phyloP scores from a whole-genome alignment of 2,888 invertebrate genomes.

The Drosophila melanosoma region DNA sequence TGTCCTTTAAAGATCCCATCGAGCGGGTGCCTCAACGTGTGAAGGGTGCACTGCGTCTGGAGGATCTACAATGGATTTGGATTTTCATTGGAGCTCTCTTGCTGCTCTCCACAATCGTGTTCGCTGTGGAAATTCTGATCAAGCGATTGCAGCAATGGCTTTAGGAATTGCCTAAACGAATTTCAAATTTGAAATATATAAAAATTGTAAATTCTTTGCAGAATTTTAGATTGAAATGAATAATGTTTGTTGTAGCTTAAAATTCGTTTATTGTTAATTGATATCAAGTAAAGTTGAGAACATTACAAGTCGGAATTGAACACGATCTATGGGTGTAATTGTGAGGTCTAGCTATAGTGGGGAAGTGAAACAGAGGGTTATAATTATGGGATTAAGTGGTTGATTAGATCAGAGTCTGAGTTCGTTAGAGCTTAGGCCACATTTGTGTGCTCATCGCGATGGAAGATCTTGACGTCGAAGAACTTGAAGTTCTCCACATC shows the following conservation, averaged over 20 bases:
- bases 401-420: constrained; percentile 35
- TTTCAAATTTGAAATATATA: background rate
- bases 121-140: constrained; percentile 42
- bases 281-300: constrained; percentile 29
- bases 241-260: constrained; percentile 13
- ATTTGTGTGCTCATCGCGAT: constrained; percentile 86
- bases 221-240: background rate
- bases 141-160: background rate
- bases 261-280: constrained; percentile 48
- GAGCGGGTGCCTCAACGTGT: background rate
- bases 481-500: constrained; percentile 89
- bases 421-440: constrained; percentile 78
- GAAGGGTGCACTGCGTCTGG: constrained; percentile 38
- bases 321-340: constrained; percentile 54
- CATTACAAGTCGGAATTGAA: constrained; percentile 41
- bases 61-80: constrained; percentile 65
- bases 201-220: background rate
- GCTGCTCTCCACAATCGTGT: constrained; percentile 18
- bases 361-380: constrained; percentile 17
- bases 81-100: constrained; percentile 41
- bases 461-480: constrained; percentile 88
- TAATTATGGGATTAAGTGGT: constrained; percentile 1
- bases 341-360: constrained; percentile 13
- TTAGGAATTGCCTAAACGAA: background rate
- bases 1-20: constrained; percentile 56